Evolutionary conservation across 2,888 invertebrate genomes (phyloP), one percentile per base, ranked within the genome.

Genomic region (Cantharis rustica): DNA sequence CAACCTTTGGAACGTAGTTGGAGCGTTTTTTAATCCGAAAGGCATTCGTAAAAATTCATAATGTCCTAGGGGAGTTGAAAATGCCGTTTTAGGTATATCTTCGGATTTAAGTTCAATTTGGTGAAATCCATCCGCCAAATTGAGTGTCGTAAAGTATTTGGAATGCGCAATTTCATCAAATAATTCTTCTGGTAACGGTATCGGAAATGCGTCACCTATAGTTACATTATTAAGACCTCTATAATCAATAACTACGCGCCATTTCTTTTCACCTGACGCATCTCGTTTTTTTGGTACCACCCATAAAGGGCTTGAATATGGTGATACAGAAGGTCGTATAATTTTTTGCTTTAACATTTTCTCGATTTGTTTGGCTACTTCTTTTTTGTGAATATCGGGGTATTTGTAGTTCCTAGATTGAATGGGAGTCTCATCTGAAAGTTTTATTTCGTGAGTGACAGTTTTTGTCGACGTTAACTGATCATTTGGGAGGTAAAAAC

Each of bases 211-310:
- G 11, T 31, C 31, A 0, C 31, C 13, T 31, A 31, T 3, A 0
- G 31, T 13, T 13, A 31, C 31, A 3, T 31, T 13, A 1, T 31
- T 31, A 11, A 31, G 31, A 11, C 31, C 31, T 4, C 31, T 31
- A 1, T 31, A 31, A 4, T 31, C 31, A 2, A 27, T 11, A 0
- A 13, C 31, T 9, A 85, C 72, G 7, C 84, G 72, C 68, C 73
- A 81, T 77, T 73, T 9, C 79, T n/a, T 80, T 31, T 76, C 79
- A 4, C 81, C 81, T 4, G 72, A 31, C 0, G 77, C 74, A 73
- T 86, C 80, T 1, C 23, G 80, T 85, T 85, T n/a, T 77, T 87
- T 88, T 15, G n/a, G 27, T 3, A 84, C 82, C 13, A 84, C 74
- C 80, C 80, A 81, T 3, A 82, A 27, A n/a, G 83, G 82, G 9